phyloP scores from a whole-genome alignment of 1,140 invertebrate genomes.

The Macrotrachela quadricornifera region DNA sequence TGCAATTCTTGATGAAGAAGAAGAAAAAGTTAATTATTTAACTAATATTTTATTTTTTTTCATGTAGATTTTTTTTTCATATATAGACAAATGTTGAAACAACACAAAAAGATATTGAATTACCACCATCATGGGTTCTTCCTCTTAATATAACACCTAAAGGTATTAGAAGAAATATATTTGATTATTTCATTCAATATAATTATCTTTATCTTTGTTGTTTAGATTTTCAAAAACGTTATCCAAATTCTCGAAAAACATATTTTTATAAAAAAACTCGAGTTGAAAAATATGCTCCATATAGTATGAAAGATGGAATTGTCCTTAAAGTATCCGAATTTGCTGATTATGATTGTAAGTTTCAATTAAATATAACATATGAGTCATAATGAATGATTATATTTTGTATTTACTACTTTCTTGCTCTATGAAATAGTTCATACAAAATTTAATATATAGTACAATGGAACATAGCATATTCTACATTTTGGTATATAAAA shows the following conservation, averaged over 20 bases:
- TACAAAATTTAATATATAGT: too few species aligned
- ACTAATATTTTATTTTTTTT: background rate
- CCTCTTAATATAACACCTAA: slow-evolving; percentile 42
- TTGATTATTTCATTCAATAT: background rate
- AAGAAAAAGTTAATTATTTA: slow-evolving; percentile 19
- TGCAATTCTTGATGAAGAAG: slow-evolving; percentile 19
- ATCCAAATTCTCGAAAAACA: slow-evolving; percentile 46
- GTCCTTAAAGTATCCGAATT: slow-evolving; percentile 45
- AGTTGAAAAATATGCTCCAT: slow-evolving; percentile 52
- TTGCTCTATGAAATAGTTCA: too few species aligned
- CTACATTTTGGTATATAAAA: too few species aligned
- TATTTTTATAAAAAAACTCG: slow-evolving; percentile 50
- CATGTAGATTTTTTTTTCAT: too few species aligned
- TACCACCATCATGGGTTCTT: slow-evolving; percentile 54
- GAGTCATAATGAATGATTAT: too few species aligned
- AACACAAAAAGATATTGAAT: slow-evolving; percentile 20
- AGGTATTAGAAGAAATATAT: slow-evolving; percentile 35
- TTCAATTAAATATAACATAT: too few species aligned
- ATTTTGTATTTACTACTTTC: too few species aligned
- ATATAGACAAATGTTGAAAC: background rate
- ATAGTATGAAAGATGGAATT: slow-evolving; percentile 46
- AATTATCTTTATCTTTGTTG: slow-evolving; percentile 12
- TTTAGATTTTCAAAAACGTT: slow-evolving; percentile 48
- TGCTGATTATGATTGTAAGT: slow-evolving; percentile 33
- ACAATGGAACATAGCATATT: too few species aligned